These are phyloP conservation scores for Phaethornis superciliosus DNA, from an alignment of 2,113 vertebrate genomes.

Conservation along the genomic window DNA sequence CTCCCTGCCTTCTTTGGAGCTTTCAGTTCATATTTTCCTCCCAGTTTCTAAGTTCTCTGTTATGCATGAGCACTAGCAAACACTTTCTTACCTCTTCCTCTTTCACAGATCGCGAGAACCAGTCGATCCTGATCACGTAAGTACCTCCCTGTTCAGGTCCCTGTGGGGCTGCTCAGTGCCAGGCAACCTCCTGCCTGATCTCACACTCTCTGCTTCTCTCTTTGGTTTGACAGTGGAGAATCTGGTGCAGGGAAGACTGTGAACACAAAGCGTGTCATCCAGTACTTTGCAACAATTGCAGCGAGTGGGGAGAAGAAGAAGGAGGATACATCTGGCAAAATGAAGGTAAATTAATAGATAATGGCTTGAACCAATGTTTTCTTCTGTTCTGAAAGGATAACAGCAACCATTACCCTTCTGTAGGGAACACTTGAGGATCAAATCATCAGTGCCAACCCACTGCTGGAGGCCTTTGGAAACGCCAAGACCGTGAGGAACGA, in stretches of 20 bases:
- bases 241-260: constrained; percentile 95
- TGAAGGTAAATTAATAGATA: constrained; percentile 7
- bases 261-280: constrained; percentile 94
- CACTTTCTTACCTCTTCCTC: not conserved
- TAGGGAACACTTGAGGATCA: constrained; percentile 71
- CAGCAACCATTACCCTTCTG: no score
- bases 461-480: constrained; percentile 74
- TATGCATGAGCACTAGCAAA: not conserved
- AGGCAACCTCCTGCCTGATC: not conserved
- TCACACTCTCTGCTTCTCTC: not conserved
- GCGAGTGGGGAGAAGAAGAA: constrained; percentile 74
- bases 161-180: not conserved
- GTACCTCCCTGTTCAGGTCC: constrained; percentile 1
- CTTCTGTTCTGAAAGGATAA: no score
- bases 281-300: constrained; percentile 96
- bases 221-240: constrained; percentile 83
- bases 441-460: constrained; percentile 76
- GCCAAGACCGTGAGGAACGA: constrained; percentile 74
- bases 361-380: no score
- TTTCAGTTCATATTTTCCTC: not conserved
- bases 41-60: not conserved
- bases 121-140: constrained; percentile 77
- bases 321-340: constrained; percentile 51
- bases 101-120: constrained; percentile 74
- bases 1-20: not conserved